Percentiles rank a stretch among this genome's conserved stretches.
phyloP scores from a whole-genome alignment of 2,797 vertebrate genomes.

The Sebastes kiyomatsui region DNA sequence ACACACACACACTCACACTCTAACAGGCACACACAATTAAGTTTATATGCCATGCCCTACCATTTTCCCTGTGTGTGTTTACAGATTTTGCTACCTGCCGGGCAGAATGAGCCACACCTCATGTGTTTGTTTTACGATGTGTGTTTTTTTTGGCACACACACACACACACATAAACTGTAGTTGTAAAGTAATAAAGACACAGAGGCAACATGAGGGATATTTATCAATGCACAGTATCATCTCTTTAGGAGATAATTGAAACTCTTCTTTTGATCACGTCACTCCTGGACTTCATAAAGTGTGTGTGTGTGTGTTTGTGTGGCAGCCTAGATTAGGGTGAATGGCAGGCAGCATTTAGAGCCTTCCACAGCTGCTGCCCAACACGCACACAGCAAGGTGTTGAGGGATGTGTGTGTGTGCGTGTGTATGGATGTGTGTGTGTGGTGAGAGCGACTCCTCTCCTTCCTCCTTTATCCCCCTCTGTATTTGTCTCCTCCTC shows the following conservation, averaged over 20 bases:
- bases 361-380: conserved; percentile 47
- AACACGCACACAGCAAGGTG: conserved; percentile 9
- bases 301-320: neutral
- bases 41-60: neutral
- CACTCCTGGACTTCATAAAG: neutral
- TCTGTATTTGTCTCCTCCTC: neutral
- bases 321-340: conserved; percentile 19
- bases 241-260: neutral
- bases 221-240: neutral
- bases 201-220: neutral
- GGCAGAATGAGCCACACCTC: conserved; percentile 1
- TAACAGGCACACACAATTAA: neutral
- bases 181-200: conserved; percentile 14
- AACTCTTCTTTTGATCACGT: neutral
- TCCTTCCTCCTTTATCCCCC: neutral
- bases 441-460: neutral
- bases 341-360: conserved; percentile 40
- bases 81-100: neutral
- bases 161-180: neutral
- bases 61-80: conserved; percentile 13
- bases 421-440: neutral
- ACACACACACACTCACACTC: neutral
- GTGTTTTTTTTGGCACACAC: neutral
- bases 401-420: neutral
- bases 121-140: neutral